phyloP scores from a whole-genome alignment of 1,140 invertebrate genomes.

The Philopotamus ludificatus region DNA sequence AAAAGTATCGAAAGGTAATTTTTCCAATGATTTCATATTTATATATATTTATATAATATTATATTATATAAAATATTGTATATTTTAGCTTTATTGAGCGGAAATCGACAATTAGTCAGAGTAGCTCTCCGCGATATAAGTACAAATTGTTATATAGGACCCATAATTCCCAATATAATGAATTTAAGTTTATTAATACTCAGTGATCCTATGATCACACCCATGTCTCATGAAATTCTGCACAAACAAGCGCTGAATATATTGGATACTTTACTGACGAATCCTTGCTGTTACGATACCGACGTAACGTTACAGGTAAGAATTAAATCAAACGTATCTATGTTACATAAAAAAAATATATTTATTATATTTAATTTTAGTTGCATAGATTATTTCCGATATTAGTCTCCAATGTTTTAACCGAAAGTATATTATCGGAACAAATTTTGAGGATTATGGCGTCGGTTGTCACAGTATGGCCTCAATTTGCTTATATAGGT shows the following conservation, averaged over 20 bases:
- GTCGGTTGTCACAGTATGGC: constrained; percentile 32
- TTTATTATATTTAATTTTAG: constrained; percentile 31
- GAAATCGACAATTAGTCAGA: constrained; percentile 50
- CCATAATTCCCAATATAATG: constrained; percentile 54
- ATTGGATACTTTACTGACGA: constrained; percentile 53
- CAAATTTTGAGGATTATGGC: constrained; percentile 37
- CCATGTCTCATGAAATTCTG: constrained; percentile 37
- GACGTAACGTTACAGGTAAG: constrained; percentile 56
- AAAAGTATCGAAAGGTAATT: constrained; percentile 55
- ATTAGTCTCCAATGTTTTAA: constrained; percentile 38
- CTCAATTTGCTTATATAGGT: constrained; percentile 39
- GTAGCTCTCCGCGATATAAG: constrained; percentile 53
- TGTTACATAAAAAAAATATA: too few species aligned
- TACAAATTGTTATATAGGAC: constrained; percentile 53
- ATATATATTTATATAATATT: neutral
- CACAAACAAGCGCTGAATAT: constrained; percentile 53
- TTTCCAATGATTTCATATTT: too few species aligned
- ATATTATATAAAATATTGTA: constrained; percentile 4
- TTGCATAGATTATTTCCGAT: constrained; percentile 37
- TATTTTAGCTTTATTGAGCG: constrained; percentile 52
- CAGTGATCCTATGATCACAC: constrained; percentile 45
- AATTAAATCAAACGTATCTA: constrained; percentile 17
- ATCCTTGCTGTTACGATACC: constrained; percentile 53
- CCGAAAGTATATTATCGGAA: constrained; percentile 35
- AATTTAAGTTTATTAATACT: constrained; percentile 52